Conservation (phyloP, 1,140 invertebrate species). For the Bradynema listronoti region DNA sequence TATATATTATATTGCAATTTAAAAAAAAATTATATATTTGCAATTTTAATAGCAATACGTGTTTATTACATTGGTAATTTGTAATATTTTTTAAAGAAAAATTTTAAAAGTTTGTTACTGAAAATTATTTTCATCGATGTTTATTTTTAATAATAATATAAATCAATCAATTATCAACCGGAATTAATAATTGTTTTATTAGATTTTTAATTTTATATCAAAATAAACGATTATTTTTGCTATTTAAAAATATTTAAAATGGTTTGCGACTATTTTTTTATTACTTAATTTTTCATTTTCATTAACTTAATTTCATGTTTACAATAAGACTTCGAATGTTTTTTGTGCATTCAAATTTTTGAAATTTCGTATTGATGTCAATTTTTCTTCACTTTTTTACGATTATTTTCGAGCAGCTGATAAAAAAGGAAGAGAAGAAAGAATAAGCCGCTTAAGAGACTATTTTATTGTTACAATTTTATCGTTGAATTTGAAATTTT, state of each 20-base stretch:
- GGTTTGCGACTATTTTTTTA: not conserved
- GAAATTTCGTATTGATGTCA: not conserved
- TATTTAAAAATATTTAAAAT: not conserved
- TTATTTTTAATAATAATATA: not conserved
- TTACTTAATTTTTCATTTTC: not conserved
- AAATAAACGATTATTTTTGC: not conserved
- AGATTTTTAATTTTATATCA: not conserved
- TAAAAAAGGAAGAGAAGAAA: too few relatives aligned
- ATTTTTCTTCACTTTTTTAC: not conserved
- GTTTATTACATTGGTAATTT: not conserved
- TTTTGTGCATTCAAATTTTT: not conserved
- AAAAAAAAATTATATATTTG: not conserved
- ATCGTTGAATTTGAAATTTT: too few relatives aligned
- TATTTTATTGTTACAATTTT: too few relatives aligned
- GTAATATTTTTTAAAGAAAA: not conserved
- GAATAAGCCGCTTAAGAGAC: too few relatives aligned
- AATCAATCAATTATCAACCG: not conserved
- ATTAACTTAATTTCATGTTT: not conserved
- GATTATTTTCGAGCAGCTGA: too few relatives aligned
- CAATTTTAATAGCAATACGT: not conserved
- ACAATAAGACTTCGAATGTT: not conserved
- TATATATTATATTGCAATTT: not conserved
- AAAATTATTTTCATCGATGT: not conserved
- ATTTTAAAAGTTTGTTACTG: not conserved
- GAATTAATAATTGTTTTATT: not conserved